These are phyloP conservation scores for Micrastur ruficollis DNA, from an alignment of 2,797 vertebrate genomes.

Conservation along the genomic window DNA sequence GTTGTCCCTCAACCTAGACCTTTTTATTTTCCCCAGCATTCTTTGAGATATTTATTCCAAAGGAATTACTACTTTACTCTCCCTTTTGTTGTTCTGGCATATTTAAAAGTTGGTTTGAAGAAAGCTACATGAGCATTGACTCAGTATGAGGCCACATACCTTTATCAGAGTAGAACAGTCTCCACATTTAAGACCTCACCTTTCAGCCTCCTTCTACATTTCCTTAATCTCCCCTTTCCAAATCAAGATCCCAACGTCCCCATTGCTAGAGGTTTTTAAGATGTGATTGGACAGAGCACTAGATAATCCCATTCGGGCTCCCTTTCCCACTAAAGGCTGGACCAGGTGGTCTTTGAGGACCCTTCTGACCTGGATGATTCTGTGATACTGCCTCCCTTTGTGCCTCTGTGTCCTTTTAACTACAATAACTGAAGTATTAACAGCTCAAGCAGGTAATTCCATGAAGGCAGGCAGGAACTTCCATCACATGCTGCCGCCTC, in stretches of 20 bases:
- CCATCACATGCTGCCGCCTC: not conserved
- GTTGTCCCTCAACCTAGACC: not conserved
- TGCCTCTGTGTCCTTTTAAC: not conserved
- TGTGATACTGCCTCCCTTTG: not conserved
- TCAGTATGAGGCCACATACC: not conserved
- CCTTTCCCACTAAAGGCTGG: not conserved
- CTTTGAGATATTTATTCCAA: not conserved
- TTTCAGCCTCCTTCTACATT: not conserved
- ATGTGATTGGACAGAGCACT: not conserved
- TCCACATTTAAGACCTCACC: not conserved
- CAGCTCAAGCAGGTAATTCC: not conserved
- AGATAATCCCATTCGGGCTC: not conserved
- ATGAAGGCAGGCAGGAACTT: not conserved
- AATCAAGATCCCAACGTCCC: not conserved
- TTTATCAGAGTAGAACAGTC: not conserved
- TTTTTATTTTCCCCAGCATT: too few relatives aligned
- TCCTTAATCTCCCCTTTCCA: not conserved
- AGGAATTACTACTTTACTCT: not conserved
- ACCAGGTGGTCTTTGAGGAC: not conserved
- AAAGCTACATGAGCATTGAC: not conserved
- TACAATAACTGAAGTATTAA: not conserved
- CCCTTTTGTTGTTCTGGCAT: not conserved
- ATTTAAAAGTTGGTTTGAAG: not conserved
- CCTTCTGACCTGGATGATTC: not conserved
- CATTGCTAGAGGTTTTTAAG: not conserved